Evolutionary conservation across 2,888 invertebrate species (phyloP), one percentile per base, ranked within the genome.

Genomic region (Octonoba sinensis): DNA sequence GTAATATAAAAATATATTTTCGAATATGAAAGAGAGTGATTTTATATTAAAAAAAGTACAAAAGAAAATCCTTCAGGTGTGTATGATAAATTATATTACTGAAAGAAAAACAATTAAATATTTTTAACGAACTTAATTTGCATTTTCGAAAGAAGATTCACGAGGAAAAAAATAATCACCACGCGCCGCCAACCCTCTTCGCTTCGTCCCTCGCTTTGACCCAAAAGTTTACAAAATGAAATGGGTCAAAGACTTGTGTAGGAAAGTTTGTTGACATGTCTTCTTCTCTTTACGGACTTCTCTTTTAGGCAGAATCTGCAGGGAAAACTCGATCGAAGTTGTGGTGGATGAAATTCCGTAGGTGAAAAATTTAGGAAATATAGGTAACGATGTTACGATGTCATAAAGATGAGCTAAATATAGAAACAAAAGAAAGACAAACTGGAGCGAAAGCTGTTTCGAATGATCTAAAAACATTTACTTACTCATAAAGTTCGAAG

Each of bases 221-320:
- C 74, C 18, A 74, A 24, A 66, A 66, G 66, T 20, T 8, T 13
- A 49, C 16, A 1, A 44, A 57, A 56, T 18, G 36, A 74, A 57
- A 18, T 66, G 51, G 74, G 74, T 74, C 74, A 66, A 18, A 57
- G 22, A 36, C 22, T 51, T 15, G n/a, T 64, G 24, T 44, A 16
- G 20, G 72, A 72, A 69, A 76, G 75, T 76, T 76, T 76, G 54
- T 76, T 76, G 75, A 76, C 75, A 49, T 54, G 6, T 8, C 47
- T 27, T 27, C 49, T 16, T 36, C n/a, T 16, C n/a, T 59, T 57
- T 46, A n/a, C 6, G 20, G 27, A 12, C 47, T 20, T 6, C 24
- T 3, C 27, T 59, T 59, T 36, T 36, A 8, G 36, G 11, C 36
- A 36, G 36, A 36, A 36, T 36, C 36, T 36, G 36, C 36, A 36